Conservation (phyloP, 1,140 invertebrate species). For the Cherax quadricarinatus region DNA sequence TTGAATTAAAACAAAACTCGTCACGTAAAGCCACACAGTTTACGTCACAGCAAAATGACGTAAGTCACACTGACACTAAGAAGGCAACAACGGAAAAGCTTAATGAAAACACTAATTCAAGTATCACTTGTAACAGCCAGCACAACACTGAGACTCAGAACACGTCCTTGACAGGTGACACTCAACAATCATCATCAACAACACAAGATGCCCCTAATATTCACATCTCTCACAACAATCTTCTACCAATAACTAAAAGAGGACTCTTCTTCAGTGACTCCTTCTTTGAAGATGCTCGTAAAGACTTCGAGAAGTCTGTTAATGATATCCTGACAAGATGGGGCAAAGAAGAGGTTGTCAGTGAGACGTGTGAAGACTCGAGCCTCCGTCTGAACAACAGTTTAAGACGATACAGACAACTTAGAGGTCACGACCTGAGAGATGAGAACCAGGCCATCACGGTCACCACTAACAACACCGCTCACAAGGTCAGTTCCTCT, state of each 20-base stretch:
- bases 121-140: background rate
- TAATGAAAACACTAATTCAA: background rate
- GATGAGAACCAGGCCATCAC: slow-evolving; percentile 43
- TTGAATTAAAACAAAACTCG: background rate
- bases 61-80: background rate
- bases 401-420: slow-evolving; percentile 24
- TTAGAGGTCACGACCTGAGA: slow-evolving; percentile 11
- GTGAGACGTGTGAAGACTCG: slow-evolving; percentile 9
- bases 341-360: slow-evolving; percentile 5
- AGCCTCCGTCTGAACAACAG: background rate
- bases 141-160: background rate
- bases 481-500: slow-evolving; percentile 19
- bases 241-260: slow-evolving; percentile 24
- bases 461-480: background rate
- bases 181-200: background rate
- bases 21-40: background rate
- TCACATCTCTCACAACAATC: background rate
- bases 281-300: slow-evolving; percentile 24
- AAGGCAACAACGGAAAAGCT: background rate
- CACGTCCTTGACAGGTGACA: background rate
- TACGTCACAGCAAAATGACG: background rate
- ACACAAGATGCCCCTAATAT: background rate
- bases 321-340: slow-evolving; percentile 12
- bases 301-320: slow-evolving; percentile 40
- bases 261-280: slow-evolving; percentile 46